These are phyloP conservation scores for Callithrix jacchus DNA, from an alignment of 2,113 vertebrate species.

Conservation along the genomic window DNA sequence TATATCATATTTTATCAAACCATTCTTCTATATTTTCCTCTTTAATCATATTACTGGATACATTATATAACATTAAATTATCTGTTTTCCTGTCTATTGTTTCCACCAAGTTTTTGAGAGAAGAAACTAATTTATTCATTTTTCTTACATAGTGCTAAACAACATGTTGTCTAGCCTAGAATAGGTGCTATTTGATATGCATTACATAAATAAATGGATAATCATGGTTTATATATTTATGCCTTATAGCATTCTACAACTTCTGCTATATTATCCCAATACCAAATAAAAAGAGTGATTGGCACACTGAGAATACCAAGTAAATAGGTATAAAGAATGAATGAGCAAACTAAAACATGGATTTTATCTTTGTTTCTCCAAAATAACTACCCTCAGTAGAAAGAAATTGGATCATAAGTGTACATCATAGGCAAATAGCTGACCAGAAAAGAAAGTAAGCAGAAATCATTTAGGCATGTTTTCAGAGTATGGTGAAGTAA, in stretches of 20 bases:
- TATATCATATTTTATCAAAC: neutral
- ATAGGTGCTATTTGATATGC: neutral
- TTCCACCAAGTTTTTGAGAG: neutral
- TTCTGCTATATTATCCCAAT: neutral
- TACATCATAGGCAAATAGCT: neutral
- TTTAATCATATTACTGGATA: neutral
- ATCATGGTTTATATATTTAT: neutral
- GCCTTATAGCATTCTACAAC: neutral
- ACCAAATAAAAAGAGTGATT: neutral
- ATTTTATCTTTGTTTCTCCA: neutral
- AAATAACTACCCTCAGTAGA: neutral
- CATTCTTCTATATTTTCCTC: neutral
- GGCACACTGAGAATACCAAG: neutral
- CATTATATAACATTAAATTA: neutral
- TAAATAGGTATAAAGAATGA: neutral
- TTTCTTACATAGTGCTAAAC: neutral
- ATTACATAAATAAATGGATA: neutral
- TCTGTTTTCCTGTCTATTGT: neutral
- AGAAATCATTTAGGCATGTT: neutral
- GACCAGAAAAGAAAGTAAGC: neutral
- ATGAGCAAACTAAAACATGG: neutral
- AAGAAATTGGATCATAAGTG: neutral
- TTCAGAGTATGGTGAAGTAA: neutral
- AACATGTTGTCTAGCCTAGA: neutral
- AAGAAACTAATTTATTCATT: neutral